These are phyloP conservation scores for Rosalia funebris DNA, from an alignment of 2,888 invertebrate genomes.

Conservation along the genomic window DNA sequence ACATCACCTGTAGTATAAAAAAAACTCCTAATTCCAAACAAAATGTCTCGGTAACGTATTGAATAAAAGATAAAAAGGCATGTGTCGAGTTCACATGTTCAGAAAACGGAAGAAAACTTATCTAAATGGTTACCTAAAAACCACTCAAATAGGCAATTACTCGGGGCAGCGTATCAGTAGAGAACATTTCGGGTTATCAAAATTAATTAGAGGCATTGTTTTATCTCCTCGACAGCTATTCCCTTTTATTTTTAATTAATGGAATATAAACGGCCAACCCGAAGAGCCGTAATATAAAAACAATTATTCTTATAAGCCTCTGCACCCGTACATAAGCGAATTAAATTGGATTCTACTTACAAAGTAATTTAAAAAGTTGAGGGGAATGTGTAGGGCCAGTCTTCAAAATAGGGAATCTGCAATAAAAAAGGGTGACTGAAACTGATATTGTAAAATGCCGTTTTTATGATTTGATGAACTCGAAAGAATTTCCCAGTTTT, in stretches of 20 bases:
- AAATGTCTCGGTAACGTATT: background rate
- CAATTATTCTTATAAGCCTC: constrained; percentile 15
- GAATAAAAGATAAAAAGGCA: background rate
- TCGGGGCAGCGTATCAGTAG: constrained; percentile 13
- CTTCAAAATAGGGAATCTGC: constrained; percentile 45
- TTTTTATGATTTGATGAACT: constrained; percentile 31
- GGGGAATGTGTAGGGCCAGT: constrained; percentile 44
- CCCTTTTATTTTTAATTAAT: constrained; percentile 22
- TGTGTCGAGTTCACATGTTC: background rate
- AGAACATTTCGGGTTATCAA: constrained; percentile 26
- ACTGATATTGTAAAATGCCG: constrained; percentile 31
- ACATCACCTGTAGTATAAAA: constrained; percentile 5
- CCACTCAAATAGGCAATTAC: constrained; percentile 4
- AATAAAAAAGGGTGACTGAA: constrained; percentile 38
- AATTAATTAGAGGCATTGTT: constrained; percentile 27
- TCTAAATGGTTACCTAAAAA: constrained; percentile 8
- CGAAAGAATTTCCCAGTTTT: constrained; percentile 34
- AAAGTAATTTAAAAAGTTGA: constrained; percentile 35
- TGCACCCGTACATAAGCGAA: constrained; percentile 4
- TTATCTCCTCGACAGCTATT: constrained; percentile 23
- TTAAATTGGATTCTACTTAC: constrained; percentile 36
- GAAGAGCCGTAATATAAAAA: constrained; percentile 12
- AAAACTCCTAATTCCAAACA: background rate
- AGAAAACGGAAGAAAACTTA: constrained; percentile 17
- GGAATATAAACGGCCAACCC: background rate